These are phyloP conservation scores for Halichoerus grypus DNA, from an alignment of 2,113 vertebrate species.

Conservation along the genomic window DNA sequence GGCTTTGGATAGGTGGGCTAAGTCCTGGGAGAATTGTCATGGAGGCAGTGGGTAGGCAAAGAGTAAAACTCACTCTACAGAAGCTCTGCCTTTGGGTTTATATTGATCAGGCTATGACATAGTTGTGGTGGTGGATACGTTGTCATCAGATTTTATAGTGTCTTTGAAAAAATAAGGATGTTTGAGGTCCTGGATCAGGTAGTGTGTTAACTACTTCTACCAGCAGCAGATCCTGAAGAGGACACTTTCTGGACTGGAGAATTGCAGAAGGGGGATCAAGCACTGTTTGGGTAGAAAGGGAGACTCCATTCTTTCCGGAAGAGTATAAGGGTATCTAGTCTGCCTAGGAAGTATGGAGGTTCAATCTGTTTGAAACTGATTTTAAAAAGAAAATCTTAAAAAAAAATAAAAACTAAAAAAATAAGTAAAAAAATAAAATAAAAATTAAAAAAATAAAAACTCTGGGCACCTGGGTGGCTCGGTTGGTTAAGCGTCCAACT, in stretches of 20 bases:
- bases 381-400: background rate
- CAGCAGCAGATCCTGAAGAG: background rate
- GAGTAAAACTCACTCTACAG: constrained; percentile 13
- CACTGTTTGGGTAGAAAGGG: background rate
- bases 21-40: background rate
- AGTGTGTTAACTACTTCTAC: background rate
- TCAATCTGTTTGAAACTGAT: constrained; percentile 22
- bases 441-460: no score
- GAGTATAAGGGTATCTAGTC: background rate
- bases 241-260: constrained; percentile 8
- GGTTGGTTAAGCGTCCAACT: background rate
- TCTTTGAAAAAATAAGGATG: constrained; percentile 10
- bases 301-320: constrained; percentile 10
- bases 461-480: background rate
- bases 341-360: background rate
- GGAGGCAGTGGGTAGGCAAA: background rate
- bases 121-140: background rate
- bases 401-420: no score
- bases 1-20: constrained; percentile 1
- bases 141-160: background rate
- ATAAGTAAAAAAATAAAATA: no score
- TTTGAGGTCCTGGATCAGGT: constrained; percentile 7
- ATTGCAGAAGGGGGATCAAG: background rate
- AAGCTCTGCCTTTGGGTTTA: constrained; percentile 4
- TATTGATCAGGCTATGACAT: constrained; percentile 18